Percentiles rank a stretch among this genome's conserved stretches.
phyloP scores from a whole-genome alignment of 2,888 invertebrate genomes.

The Chironomus tentans region DNA sequence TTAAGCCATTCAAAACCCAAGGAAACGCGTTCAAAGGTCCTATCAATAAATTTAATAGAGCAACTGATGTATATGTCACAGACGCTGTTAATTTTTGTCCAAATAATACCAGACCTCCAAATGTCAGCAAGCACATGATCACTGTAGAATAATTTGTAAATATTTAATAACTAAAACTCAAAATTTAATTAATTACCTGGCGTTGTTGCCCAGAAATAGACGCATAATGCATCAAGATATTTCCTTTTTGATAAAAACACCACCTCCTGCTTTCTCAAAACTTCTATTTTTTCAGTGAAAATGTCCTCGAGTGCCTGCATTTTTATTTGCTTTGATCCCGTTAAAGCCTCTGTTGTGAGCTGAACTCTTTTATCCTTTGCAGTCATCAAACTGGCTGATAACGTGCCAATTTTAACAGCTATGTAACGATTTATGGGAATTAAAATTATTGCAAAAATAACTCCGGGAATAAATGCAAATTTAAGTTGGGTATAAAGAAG shows the following conservation, averaged over 20 bases:
- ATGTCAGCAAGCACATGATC: constrained; percentile 73
- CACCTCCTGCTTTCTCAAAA: constrained; percentile 59
- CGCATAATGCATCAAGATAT: constrained; percentile 94
- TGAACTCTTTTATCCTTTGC: constrained; percentile 85
- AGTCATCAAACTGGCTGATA: constrained; percentile 81
- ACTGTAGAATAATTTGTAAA: too few relatives aligned
- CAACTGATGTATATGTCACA: constrained; percentile 88
- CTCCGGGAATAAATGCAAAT: constrained; percentile 80
- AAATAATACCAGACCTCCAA: constrained; percentile 66
- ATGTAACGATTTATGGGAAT: constrained; percentile 89
- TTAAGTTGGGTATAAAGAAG: constrained; percentile 84
- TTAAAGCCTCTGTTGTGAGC: constrained; percentile 75
- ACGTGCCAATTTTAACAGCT: constrained; percentile 76
- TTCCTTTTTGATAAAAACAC: constrained; percentile 74
- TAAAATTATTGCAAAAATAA: constrained; percentile 72
- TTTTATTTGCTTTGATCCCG: constrained; percentile 84
- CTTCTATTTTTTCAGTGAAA: constrained; percentile 62
- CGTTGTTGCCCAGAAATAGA: constrained; percentile 97
- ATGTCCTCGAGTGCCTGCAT: constrained; percentile 89
- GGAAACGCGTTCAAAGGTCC: constrained; percentile 94
- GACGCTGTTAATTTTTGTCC: constrained; percentile 76
- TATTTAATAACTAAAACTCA: too few relatives aligned
- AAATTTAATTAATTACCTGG: too few relatives aligned
- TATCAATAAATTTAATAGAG: constrained; percentile 92
- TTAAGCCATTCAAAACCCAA: constrained; percentile 94